Base-by-base conservation (phyloP, 1,140 invertebrate genomes). In the Elymnias hypermnestra region DNA sequence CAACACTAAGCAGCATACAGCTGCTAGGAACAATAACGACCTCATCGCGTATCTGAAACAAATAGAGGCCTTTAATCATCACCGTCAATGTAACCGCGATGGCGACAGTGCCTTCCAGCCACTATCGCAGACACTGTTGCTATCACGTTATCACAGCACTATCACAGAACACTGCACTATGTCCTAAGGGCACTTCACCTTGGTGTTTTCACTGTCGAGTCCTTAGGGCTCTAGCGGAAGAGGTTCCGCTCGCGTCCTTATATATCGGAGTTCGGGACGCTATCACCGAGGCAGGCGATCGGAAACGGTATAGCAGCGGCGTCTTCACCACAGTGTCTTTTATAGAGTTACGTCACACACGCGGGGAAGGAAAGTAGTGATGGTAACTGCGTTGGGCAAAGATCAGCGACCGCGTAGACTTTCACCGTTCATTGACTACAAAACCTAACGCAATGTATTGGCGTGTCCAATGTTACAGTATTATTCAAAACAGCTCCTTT, bases 1-100 rank as follows among this genome's bases (percentile, higher is more conserved):
- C 40, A 93, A 89, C 73, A 83, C 78, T 79, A 86, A 57, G 72
- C 83, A 83, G 73, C 86, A 86, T 52, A 87, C 50, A 42, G 76
- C 83, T 61, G 74, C 73, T 65, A 87, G 79, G 42, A 87, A 83
- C 42, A 83, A 81, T 64, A 86, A 79, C 58, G 82, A 77, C 74
- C 78, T 87, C 86, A 87, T 87, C 69, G 74, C 63, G 77, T 75
- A 85, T 83, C 79, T 85, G 82, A 83, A 85, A 85, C 82, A 85
- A 85, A 81, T 59, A 72, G 63, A 71, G 68, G 60, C 53, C 63
- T 79, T 83, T 79, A 76, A 66, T 75, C 53, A 68, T 57, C 64
- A 56, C 57, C 55, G 44, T 29, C 50, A 53, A 55, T 23, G 42
- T 37, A 42, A 50, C 48, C 63, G 59, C 65, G 63, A 68, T 55